Evolutionary conservation across 2,888 invertebrate genomes (phyloP), one percentile per base, ranked within the genome.

Genomic region (Metacarcinus magister): DNA sequence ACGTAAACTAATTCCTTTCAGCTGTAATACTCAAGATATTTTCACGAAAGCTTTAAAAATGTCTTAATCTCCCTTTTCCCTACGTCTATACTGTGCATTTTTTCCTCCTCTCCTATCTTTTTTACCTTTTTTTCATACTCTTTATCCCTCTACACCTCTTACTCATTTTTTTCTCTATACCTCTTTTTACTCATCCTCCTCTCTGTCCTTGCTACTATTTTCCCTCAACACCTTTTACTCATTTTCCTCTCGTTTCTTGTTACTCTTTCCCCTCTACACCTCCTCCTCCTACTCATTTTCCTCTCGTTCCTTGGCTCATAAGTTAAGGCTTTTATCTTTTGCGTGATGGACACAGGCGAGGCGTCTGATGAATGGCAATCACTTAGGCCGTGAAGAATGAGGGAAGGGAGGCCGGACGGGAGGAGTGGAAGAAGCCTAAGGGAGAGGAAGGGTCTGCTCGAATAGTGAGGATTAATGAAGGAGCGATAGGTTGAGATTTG

Each of bases 331-430:
- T 93, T 75, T 93, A 93, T 93, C 93, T 93, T n/a, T 2, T 23
- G 39, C 32, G 93, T 93, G 93, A 93, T 93, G 93, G 93, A 93
- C 93, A 67, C 32, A 23, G 93, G 39, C 60, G 93, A 28, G 93
- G 23, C 23, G 43, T 44, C 16, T 93, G 93, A 93, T 93, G 93
- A 93, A 93, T 93, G 75, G 75, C 8, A 2, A 32, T 60, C 93
- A 93, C 93, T 93, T 48, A 93, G 93, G 93, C 16, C 67, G 93
- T 60, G 93, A 93, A 93, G 54, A 93, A 93, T 93, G 93, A 28
- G 60, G 82, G 82, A 82, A 0, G 82, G 82, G 32, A 32, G 82
- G 82, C 10, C 28, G 5, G 82, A 4, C 10, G 32, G 19, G 28
- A 28, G 32, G 5, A 8, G 82, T 19, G 82, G 32, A 32, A 10